These are phyloP conservation scores for Zophobas morio DNA, from an alignment of 1,140 invertebrate species.

Conservation along the genomic window DNA sequence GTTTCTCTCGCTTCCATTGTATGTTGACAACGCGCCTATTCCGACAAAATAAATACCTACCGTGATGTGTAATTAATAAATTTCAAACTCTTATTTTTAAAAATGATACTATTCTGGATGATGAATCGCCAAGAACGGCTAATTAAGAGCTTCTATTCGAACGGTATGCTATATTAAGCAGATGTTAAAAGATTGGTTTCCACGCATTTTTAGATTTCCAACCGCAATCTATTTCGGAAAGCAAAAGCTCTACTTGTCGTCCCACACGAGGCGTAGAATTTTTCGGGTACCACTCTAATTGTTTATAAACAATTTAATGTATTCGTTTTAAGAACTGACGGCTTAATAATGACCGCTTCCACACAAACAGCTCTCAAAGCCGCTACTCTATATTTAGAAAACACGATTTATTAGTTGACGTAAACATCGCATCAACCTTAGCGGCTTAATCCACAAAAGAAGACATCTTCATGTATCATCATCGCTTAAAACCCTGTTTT, in stretches of 20 bases:
- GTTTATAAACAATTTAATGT: constrained; percentile 38
- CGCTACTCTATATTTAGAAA: neutral
- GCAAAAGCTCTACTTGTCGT: neutral
- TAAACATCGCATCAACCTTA: too few species aligned
- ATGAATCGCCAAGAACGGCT: constrained; percentile 16
- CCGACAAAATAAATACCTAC: constrained; percentile 8
- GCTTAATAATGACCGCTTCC: neutral
- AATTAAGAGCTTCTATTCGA: constrained; percentile 19
- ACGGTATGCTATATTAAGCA: constrained; percentile 23
- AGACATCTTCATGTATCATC: too few species aligned
- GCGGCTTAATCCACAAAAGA: too few species aligned
- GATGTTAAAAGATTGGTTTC: constrained; percentile 40
- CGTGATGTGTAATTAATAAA: constrained; percentile 14
- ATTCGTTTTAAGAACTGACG: neutral
- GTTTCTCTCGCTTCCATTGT: constrained; percentile 20
- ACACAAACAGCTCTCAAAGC: neutral
- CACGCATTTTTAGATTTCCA: constrained; percentile 22
- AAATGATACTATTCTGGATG: constrained; percentile 20
- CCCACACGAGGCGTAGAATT: constrained; percentile 1
- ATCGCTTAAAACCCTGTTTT: too few species aligned
- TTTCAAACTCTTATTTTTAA: constrained; percentile 1
- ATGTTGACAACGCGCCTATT: constrained; percentile 5
- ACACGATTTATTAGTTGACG: neutral
- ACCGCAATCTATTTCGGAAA: constrained; percentile 20
- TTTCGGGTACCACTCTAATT: constrained; percentile 17